These are phyloP conservation scores for Bradypodion pumilum DNA, from an alignment of 2,797 vertebrate species.

Conservation along the genomic window DNA sequence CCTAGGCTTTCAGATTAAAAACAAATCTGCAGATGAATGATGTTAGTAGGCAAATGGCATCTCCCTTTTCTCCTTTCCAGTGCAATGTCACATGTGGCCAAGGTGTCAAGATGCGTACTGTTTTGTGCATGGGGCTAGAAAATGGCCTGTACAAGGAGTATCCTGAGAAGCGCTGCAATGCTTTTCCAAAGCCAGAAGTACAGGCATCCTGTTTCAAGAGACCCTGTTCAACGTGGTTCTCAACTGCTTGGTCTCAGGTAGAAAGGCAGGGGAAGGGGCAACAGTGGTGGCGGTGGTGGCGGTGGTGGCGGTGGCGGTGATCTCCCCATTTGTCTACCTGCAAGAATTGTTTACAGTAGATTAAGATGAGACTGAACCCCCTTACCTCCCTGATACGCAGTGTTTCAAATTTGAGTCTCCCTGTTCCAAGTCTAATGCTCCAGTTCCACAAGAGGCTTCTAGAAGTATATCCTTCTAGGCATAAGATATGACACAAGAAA, in stretches of 20 bases:
- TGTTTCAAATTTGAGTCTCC: neutral
- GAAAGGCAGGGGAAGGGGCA: neutral
- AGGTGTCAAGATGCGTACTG: slow-evolving; percentile 74
- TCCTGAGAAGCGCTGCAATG: slow-evolving; percentile 73
- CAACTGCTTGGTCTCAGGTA: slow-evolving; percentile 90
- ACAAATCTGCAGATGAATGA: neutral
- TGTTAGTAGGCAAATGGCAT: neutral
- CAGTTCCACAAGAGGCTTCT: neutral
- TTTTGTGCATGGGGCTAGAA: slow-evolving; percentile 83
- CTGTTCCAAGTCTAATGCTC: neutral
- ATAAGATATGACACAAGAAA: too few species aligned
- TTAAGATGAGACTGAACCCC: too few species aligned
- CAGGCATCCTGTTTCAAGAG: slow-evolving; percentile 82
- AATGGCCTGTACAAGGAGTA: slow-evolving; percentile 81
- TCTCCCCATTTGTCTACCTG: too few species aligned
- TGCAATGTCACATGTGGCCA: slow-evolving; percentile 83
- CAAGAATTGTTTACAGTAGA: too few species aligned
- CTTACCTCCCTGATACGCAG: neutral
- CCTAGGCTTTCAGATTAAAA: neutral
- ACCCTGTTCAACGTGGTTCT: slow-evolving; percentile 86
- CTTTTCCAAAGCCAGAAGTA: slow-evolving; percentile 72
- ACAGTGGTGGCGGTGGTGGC: too few species aligned
- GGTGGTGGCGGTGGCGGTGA: neutral
- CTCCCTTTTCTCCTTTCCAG: slow-evolving; percentile 58
- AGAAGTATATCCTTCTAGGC: neutral